Percentiles rank a stretch among this genome's conserved stretches.
These are phyloP conservation scores for Lepisosteus osseus DNA, from an alignment of 2,113 vertebrate genomes.

Conservation along the genomic window DNA sequence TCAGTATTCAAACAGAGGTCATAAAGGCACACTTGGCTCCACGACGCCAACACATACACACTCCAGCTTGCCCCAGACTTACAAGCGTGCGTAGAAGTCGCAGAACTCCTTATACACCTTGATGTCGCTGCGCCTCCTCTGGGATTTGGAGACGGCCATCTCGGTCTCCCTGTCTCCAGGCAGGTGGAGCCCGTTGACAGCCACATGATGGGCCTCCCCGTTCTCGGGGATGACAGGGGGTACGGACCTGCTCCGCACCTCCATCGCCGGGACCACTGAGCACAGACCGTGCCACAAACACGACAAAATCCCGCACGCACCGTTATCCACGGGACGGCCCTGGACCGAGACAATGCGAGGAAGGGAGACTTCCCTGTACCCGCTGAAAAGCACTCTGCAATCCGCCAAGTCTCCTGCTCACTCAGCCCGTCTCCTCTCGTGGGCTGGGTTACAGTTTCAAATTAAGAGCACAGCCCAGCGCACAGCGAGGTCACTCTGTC, in stretches of 20 bases:
- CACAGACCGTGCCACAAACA: neutral
- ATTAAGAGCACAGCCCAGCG: slow-evolving; percentile 59
- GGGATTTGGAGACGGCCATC: slow-evolving; percentile 81
- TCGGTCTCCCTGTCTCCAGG: slow-evolving; percentile 65
- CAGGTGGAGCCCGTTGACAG: slow-evolving; percentile 47
- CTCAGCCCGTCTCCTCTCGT: slow-evolving; percentile 32
- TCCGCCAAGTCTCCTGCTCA: slow-evolving; percentile 44
- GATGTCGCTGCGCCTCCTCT: slow-evolving; percentile 85
- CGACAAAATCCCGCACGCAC: neutral
- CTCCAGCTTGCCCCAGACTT: slow-evolving; percentile 57
- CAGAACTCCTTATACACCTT: slow-evolving; percentile 98
- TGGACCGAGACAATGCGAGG: slow-evolving; percentile 15
- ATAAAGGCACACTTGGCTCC: neutral
- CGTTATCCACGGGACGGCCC: neutral
- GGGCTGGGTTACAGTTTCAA: slow-evolving; percentile 58
- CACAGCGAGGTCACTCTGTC: slow-evolving; percentile 43
- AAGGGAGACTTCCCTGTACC: slow-evolving; percentile 24
- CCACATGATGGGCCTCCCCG: slow-evolving; percentile 54
- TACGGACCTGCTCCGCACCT: slow-evolving; percentile 52
- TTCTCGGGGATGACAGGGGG: slow-evolving; percentile 77
- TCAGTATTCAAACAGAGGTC: slow-evolving; percentile 11
- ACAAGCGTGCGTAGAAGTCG: slow-evolving; percentile 96
- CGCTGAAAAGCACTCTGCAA: neutral
- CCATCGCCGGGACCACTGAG: slow-evolving; percentile 49
- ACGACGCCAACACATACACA: too few relatives aligned